These are phyloP conservation scores for Pherbina coryleti DNA, from an alignment of 2,888 invertebrate species.

Conservation along the genomic window DNA sequence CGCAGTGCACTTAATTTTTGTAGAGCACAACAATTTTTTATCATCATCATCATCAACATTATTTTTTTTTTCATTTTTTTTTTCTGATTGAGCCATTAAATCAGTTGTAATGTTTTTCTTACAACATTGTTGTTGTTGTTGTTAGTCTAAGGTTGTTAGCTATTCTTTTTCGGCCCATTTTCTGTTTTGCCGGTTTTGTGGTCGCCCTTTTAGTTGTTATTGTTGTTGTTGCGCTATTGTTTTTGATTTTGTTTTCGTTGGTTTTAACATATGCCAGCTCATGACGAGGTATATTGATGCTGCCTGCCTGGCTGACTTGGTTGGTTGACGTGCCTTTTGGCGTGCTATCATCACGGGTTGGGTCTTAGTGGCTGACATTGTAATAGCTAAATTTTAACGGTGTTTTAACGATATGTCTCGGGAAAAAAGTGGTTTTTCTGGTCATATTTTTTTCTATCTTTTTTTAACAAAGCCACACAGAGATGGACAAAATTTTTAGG, in stretches of 20 bases:
- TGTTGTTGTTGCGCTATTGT: background rate
- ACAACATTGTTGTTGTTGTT: background rate
- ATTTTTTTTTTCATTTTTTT: background rate
- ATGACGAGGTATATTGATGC: background rate
- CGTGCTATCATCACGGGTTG: background rate
- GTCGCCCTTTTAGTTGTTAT: background rate
- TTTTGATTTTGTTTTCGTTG: background rate
- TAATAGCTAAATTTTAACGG: conserved; percentile 19
- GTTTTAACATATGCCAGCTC: background rate
- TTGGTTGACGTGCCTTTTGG: background rate
- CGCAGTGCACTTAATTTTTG: conserved; percentile 10
- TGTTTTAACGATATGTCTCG: conserved; percentile 26
- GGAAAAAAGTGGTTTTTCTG: background rate
- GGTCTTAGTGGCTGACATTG: background rate
- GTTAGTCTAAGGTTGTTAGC: background rate
- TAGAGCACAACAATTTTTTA: background rate
- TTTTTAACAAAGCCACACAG: no score
- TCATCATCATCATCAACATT: background rate
- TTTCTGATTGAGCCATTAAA: conserved; percentile 22
- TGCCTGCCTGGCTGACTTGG: background rate
- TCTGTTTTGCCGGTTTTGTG: background rate
- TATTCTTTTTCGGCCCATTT: background rate
- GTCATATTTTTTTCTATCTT: no score
- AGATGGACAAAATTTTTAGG: no score
- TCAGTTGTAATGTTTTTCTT: background rate